Evolutionary conservation across 2,888 invertebrate species (phyloP), one percentile per base, ranked within the genome.

Genomic region (Drosophila niveifrons): DNA sequence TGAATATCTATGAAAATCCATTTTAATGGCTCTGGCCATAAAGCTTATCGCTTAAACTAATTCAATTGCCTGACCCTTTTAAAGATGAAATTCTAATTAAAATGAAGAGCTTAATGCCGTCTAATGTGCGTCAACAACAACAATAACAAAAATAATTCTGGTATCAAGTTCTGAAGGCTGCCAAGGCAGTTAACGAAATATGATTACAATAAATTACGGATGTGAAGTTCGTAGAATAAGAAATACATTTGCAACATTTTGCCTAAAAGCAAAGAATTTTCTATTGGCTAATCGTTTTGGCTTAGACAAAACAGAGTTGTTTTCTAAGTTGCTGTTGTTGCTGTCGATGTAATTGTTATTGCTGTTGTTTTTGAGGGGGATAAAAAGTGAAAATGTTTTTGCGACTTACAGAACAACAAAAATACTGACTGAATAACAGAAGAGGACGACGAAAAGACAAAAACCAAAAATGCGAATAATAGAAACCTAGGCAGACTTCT

Each of bases 341-440:
- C 10, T 57, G 39, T 41, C 15, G 39, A 15, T 41, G 15, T 36
- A 36, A 36, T 36, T 36, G 36, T 36, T 36, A 36, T 36, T 36
- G 36, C 36, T 36, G n/a, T 36, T 34, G 34, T 11, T 36, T 18
- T 18, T 34, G 11, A 4, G 17, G 36, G 34, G 61, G 34, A 43
- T 48, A 55, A 63, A 63, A 72, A 77, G 68, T 73, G 61, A 64
- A 61, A 68, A 78, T 72, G 44, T 74, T 70, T 50, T 53, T 53
- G 17, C 13, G 17, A 11, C 34, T 23, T 52, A 64, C 51, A 64
- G 11, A 34, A 53, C 43, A 53, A 43, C 43, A 53, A 43, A 64
- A 48, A 64, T 50, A 58, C 46, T 48, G 43, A 28, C 1, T 51
- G 15, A 41, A 46, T 18, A 46, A 53, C 55, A 66, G 18, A 62